Conservation (phyloP, 1,140 invertebrate species). For the Argopecten irradians region DNA sequence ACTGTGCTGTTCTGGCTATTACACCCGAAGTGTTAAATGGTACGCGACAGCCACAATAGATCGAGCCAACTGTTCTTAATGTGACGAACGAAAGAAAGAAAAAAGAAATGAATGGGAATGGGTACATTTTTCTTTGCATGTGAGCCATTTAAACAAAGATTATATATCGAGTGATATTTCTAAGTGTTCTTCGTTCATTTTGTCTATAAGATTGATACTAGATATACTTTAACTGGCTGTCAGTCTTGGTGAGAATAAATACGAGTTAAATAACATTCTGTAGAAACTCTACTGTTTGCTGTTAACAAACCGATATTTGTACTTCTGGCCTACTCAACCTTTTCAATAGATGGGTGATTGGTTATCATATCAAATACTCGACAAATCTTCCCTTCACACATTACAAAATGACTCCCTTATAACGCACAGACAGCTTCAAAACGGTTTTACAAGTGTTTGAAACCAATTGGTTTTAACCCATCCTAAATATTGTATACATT, state of each 20-base stretch:
- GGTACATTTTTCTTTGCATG: not conserved
- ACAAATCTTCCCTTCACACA: no score
- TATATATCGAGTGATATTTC: not conserved
- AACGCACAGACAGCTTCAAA: not conserved
- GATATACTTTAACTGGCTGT: not conserved
- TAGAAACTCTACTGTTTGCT: not conserved
- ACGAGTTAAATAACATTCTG: not conserved
- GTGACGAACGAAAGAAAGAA: not conserved
- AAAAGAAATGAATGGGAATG: not conserved
- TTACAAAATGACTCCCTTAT: no score
- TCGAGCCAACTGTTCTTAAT: not conserved
- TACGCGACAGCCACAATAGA: not conserved
- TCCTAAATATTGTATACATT: not conserved
- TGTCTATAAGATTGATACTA: not conserved
- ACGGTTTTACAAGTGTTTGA: not conserved
- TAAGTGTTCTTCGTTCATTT: not conserved
- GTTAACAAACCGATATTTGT: not conserved
- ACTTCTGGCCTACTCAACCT: not conserved
- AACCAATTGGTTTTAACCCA: not conserved
- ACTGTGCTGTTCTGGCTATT: not conserved
- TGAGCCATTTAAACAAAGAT: not conserved
- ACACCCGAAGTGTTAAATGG: not conserved
- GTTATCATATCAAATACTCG: not conserved
- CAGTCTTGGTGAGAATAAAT: not conserved
- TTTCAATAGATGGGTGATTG: not conserved